Base-by-base conservation (phyloP, 2,888 invertebrate genomes). In the Syritta pipiens region DNA sequence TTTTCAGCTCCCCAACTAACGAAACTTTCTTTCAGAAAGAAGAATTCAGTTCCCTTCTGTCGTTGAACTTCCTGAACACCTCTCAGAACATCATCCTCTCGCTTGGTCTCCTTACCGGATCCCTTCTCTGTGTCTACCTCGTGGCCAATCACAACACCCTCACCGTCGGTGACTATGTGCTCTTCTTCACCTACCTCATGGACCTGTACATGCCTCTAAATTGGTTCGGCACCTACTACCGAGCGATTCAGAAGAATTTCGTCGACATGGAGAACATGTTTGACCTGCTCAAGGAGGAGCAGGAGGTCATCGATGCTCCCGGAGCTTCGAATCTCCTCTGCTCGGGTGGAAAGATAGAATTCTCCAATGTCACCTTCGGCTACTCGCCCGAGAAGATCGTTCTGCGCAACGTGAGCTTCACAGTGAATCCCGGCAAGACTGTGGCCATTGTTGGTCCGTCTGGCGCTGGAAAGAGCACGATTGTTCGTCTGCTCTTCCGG, bases 231-330 rank as follows among this genome's bases (percentile, higher is more conserved):
- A 98, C 98, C 1, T 98, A 97, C 86, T 99, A 99, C 87, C 94
- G 98, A 86, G 95, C 96, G 63, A 98, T 99, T 72, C 99, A 99
- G 87, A 97, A 96, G 90, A 96, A 97, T 86, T 99, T 99, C 86
- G 94, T 99, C 12, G 99, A 99, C 86, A 99, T 99, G 99, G 99
- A 99, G 89, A 99, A 99, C 88, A 98, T 99, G 99, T 97, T 99
- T 87, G 98, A 98, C 83, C 89, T 99, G 79, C 90, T 99, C 84
- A 92, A 94, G 32, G 96, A 97, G 85, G 93, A 95, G 42, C 93
- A 94, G 59, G 98, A 99, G 90, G 93, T 98, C 19, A 90, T 93
- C 2, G 97, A 99, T 89, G 92, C 93, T 0, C 92, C 94, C 0
- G 94, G 94, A 59, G 97, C 97, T 5, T 92, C 92, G 0, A 92